Percentiles rank a stretch among this genome's conserved stretches.
Conservation (phyloP, 35 echinoderm and acorn worm species). For the Eucidaris tribuloides region DNA sequence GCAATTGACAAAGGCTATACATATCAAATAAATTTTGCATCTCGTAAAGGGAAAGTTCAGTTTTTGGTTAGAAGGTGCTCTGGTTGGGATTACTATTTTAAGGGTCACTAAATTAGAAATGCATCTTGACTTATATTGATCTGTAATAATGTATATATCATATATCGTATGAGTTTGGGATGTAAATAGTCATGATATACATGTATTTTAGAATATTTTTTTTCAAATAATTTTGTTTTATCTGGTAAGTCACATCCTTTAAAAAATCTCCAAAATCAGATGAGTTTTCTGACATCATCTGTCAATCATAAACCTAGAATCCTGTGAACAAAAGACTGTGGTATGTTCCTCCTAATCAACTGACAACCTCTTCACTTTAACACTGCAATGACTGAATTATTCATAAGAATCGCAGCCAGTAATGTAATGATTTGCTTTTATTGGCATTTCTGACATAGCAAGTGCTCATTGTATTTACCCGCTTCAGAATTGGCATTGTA, state of each 20-base stretch:
- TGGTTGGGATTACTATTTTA: no score
- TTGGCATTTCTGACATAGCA: neutral
- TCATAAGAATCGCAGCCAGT: neutral
- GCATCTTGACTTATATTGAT: neutral
- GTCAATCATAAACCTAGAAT: neutral
- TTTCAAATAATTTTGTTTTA: neutral
- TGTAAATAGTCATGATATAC: neutral
- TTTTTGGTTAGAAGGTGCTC: no score
- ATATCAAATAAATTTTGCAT: no score
- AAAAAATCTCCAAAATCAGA: neutral
- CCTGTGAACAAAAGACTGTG: neutral
- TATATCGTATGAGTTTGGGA: neutral
- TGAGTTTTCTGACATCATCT: neutral
- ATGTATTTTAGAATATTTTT: neutral
- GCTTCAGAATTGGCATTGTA: neutral
- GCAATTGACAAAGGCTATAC: no score
- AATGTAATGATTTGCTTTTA: neutral
- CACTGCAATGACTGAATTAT: no score
- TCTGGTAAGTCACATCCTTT: neutral
- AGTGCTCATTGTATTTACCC: neutral
- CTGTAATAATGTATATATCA: slow-evolving; percentile 6
- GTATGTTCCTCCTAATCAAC: neutral
- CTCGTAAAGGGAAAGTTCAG: no score
- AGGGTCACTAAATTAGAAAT: neutral
- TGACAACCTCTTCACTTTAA: neutral